Evolutionary conservation across 2,888 invertebrate species (phyloP), one percentile per base, ranked within the genome.

Genomic region (Penaeus monodon): DNA sequence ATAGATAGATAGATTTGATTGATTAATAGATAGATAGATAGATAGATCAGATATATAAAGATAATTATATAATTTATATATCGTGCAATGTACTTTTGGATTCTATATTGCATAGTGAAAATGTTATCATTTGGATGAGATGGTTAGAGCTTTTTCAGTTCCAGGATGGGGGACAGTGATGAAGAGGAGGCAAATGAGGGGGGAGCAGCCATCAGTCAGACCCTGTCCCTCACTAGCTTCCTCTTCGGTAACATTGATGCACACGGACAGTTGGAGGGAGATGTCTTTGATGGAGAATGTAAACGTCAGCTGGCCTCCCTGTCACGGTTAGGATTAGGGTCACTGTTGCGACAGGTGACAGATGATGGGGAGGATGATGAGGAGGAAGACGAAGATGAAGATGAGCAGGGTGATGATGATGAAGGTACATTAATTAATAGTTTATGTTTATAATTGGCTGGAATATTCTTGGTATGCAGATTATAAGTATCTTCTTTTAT

Each of bases 201-300:
- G 94, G 73, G 94, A 95, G 91, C 95, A 44, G 90, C 88, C 17
- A 81, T 90, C 14, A 91, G 91, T n/a, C 90, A 91, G 38, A 91
- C 91, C 6, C 91, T 92, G 17, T 91, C 96, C 91, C 93, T 98
- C 91, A 97, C 97, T 27, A 97, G 97, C 20, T 97, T 98, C 92
- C 93, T 99, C 44, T 99, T 99, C 93, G 99, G 99, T 10, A 99
- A 99, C 92, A 97, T 99, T 89, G 97, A 98, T 92, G 90, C 90
- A 65, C 95, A 95, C 84, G 98, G 98, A 63, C 95, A 96, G 91
- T 93, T 99, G 44, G 97, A 98, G 92, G 95, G 96, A 92, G 97
- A 98, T 93, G 95, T 97, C 85, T 94, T 96, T 84, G 97, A 97
- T 92, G 94, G 95, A 64, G 97, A 97, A 90, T 95, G 97, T 0